Evolutionary conservation across 2,113 vertebrate genomes (phyloP).

Genomic region (Sinocyclocheilus anophthalmus): DNA sequence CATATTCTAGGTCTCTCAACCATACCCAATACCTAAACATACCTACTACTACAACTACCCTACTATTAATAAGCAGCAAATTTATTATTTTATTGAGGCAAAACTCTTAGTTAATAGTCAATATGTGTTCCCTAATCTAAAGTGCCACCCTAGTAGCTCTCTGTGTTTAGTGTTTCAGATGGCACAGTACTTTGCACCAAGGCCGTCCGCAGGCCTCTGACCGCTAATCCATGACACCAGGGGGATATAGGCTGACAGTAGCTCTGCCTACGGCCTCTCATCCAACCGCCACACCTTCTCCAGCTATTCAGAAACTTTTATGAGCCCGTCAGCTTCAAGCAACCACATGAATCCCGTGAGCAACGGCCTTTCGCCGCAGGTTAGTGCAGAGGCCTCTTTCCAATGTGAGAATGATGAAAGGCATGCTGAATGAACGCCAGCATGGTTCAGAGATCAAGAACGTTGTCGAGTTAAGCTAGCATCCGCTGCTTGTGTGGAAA

Average conservation of each 20-base stretch:
- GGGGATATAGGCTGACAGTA: constrained; percentile 84
- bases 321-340: constrained; percentile 88
- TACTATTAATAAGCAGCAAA: no score
- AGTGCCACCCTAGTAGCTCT: background rate
- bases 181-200: constrained; percentile 91
- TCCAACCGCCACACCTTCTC: constrained; percentile 93
- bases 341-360: constrained; percentile 98
- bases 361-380: constrained; percentile 98
- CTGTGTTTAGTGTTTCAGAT: constrained; percentile 72
- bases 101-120: no score
- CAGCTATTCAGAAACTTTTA: constrained; percentile 98
- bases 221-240: constrained; percentile 99
- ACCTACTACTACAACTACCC: no score
- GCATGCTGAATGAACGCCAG: background rate
- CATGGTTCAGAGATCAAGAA: constrained; percentile 10
- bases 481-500: background rate
- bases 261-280: constrained; percentile 89
- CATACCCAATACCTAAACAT: no score
- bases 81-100: no score
- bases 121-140: no score
- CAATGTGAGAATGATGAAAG: background rate
- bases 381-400: constrained; percentile 66
- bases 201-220: constrained; percentile 94
- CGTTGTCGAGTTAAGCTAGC: background rate
- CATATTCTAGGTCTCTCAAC: no score